phyloP scores from a whole-genome alignment of 1,140 invertebrate species.

The Zophobas atratus region DNA sequence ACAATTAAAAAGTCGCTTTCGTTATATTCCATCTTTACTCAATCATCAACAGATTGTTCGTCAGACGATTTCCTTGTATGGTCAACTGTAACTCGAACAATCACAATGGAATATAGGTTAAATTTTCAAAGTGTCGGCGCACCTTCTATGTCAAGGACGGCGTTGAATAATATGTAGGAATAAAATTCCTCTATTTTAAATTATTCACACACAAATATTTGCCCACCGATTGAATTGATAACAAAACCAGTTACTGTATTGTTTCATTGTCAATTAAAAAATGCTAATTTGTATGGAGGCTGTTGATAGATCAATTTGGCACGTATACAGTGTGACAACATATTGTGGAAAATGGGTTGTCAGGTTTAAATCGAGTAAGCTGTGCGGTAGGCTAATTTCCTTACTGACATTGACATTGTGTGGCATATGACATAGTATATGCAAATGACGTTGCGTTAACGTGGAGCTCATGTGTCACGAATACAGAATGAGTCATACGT shows the following conservation, averaged over 20 bases:
- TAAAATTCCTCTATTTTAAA: constrained; percentile 15
- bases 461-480: neutral
- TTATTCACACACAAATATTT: constrained; percentile 8
- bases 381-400: neutral
- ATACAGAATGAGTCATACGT: constrained; percentile 4
- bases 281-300: constrained; percentile 35
- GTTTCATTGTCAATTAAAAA: constrained; percentile 31
- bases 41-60: neutral
- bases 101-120: constrained; percentile 13
- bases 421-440: constrained; percentile 13
- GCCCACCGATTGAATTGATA: constrained; percentile 20
- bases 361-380: neutral
- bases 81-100: constrained; percentile 18
- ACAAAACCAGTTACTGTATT: constrained; percentile 33
- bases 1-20: constrained; percentile 2
- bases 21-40: neutral
- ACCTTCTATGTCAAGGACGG: constrained; percentile 36
- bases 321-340: constrained; percentile 2
- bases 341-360: neutral
- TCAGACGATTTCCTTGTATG: constrained; percentile 8
- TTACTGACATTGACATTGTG: constrained; percentile 1
- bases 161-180: constrained; percentile 31
- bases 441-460: neutral
- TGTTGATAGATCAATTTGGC: neutral
- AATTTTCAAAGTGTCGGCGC: constrained; percentile 30